Evolutionary conservation across 1,140 invertebrate genomes (phyloP).

Genomic region (Drosophila fuyamai): DNA sequence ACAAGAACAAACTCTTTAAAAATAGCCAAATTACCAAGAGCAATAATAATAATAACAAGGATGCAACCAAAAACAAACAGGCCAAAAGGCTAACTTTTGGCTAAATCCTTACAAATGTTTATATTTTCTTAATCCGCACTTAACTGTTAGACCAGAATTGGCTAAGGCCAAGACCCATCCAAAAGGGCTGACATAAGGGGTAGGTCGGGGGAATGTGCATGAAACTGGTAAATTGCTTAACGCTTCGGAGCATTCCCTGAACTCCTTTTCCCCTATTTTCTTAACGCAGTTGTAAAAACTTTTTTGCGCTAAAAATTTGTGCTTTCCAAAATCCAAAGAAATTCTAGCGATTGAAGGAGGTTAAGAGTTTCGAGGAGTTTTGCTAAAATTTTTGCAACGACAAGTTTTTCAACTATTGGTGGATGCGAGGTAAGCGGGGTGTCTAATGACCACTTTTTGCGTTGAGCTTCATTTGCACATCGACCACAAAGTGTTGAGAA

Average conservation of each 20-base stretch:
- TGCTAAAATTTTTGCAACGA: slow-evolving; percentile 59
- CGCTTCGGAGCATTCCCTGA: slow-evolving; percentile 55
- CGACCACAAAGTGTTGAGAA: slow-evolving; percentile 72
- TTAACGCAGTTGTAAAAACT: slow-evolving; percentile 79
- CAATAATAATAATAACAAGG: slow-evolving; percentile 68
- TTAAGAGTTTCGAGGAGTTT: slow-evolving; percentile 5
- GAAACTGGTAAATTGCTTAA: slow-evolving; percentile 83
- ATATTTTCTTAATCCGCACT: slow-evolving; percentile 84
- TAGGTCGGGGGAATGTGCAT: slow-evolving; percentile 45
- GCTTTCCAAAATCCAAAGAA: slow-evolving; percentile 60
- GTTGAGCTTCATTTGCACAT: slow-evolving; percentile 77
- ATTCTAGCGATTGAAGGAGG: slow-evolving; percentile 6
- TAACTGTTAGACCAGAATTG: slow-evolving; percentile 80
- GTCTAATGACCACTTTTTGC: slow-evolving; percentile 64
- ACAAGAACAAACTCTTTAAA: slow-evolving; percentile 10
- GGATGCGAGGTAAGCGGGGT: not conserved
- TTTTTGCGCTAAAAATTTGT: slow-evolving; percentile 66
- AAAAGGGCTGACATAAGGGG: not conserved
- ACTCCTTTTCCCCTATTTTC: slow-evolving; percentile 60
- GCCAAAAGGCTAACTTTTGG: slow-evolving; percentile 77
- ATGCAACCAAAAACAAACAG: slow-evolving; percentile 77
- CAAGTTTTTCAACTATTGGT: slow-evolving; percentile 71
- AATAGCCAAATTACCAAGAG: slow-evolving; percentile 30
- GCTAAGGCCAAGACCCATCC: slow-evolving; percentile 36
- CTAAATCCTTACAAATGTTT: slow-evolving; percentile 84